Evolutionary conservation across 2,113 vertebrate species (phyloP), one percentile per base, ranked within the genome.

Genomic region (Gadus chalcogrammus): DNA sequence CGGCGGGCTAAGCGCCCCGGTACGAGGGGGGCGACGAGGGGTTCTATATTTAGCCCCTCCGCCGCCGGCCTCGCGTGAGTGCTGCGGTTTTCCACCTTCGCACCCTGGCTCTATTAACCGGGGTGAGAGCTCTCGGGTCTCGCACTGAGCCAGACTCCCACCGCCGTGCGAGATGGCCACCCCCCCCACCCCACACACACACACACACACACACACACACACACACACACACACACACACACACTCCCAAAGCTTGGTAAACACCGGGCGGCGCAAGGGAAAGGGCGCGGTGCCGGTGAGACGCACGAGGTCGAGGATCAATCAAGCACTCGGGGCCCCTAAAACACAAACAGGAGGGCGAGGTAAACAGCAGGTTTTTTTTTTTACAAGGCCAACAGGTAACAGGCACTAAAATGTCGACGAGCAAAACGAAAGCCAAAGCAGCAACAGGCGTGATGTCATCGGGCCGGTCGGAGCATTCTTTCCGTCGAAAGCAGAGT

Each of bases 271-370:
- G 55, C 69, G 76, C 66, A 64, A 53, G 42, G 61, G 75, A 79
- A 72, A 61, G 53, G 13, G n/a, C 31, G 75, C 78, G 82, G 72
- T 78, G 83, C 73, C 73, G 55, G 79, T 88, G 82, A 83, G 86
- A 72, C 68, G 83, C 79, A 82, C 48, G 76, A 61, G 79, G 81
- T 90, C 80, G 12, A 87, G 82, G 79, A 62, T 85, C 77, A 79
- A 85, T 87, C 80, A 87, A 85, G 84, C 85, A 75, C 80, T 83
- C 67, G 81, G 81, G 80, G 76, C 70, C 73, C 68, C 65, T 71
- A 79, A 85, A 90, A 82, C 86, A 70, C 85, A 88, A 85, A 82
- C 84, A 84, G 82, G 77, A 80, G 87, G 82, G 76, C 74, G 84
- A 48, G 12, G 8, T 11, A 87, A 87, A 78, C 67, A 13, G 8